Evolutionary conservation across 2,888 invertebrate species (phyloP).

Genomic region (Sphecodes monilicornis): DNA sequence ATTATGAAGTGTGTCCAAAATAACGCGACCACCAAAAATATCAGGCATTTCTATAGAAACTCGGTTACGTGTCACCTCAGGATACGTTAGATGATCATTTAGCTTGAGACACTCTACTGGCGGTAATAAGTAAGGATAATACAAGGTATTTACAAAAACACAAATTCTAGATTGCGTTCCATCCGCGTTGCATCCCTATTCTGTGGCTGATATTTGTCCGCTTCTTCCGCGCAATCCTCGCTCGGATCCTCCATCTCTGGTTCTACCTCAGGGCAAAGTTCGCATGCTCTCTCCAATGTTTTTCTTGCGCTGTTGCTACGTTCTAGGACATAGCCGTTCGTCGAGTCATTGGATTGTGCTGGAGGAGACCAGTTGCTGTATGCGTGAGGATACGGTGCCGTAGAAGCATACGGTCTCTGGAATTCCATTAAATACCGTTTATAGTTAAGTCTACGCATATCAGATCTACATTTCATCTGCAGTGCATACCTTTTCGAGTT

Average conservation of each 20-base stretch:
- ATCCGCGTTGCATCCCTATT: slow-evolving; percentile 35
- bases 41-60: not conserved
- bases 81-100: slow-evolving; percentile 17
- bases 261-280: slow-evolving; percentile 90
- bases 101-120: slow-evolving; percentile 9
- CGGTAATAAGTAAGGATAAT: not conserved
- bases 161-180: slow-evolving; percentile 43
- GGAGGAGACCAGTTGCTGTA: slow-evolving; percentile 97
- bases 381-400: slow-evolving; percentile 92
- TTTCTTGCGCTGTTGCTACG: slow-evolving; percentile 96
- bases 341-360: slow-evolving; percentile 96
- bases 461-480: not conserved
- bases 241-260: slow-evolving; percentile 74
- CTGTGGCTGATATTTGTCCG: slow-evolving; percentile 58
- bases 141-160: slow-evolving; percentile 26
- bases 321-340: slow-evolving; percentile 97
- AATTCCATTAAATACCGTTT: slow-evolving; percentile 14
- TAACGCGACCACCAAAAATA: not conserved
- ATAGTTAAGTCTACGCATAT: not conserved
- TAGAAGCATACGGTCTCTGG: slow-evolving; percentile 86
- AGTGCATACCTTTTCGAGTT: slow-evolving; percentile 90
- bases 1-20: slow-evolving; percentile 4
- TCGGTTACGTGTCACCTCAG: not conserved
- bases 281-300: slow-evolving; percentile 92
- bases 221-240: slow-evolving; percentile 63